phyloP scores from a whole-genome alignment of 2,797 vertebrate species.

The Rhinophrynus dorsalis region DNA sequence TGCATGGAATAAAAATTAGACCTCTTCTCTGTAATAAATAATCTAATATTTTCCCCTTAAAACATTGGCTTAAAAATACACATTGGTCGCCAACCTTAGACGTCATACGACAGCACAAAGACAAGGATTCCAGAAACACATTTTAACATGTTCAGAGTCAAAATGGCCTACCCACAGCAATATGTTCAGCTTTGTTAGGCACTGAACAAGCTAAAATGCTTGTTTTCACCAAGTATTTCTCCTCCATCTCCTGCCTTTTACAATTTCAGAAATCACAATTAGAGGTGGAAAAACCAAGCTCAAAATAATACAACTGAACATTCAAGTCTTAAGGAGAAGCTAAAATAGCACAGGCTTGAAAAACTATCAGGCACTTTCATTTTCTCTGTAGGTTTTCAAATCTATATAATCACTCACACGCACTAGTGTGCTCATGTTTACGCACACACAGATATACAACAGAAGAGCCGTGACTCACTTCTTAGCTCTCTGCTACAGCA shows the following conservation, averaged over 20 bases:
- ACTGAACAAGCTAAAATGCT: constrained; percentile 48
- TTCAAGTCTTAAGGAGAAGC: constrained; percentile 95
- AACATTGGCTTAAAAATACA: constrained; percentile 34
- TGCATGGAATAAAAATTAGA: constrained; percentile 21
- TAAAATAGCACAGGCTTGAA: constrained; percentile 87
- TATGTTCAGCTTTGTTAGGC: constrained; percentile 32
- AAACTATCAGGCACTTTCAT: constrained; percentile 98
- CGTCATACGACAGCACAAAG: constrained; percentile 34
- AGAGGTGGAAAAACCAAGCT: constrained; percentile 85
- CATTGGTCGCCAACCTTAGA: constrained; percentile 59
- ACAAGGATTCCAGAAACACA: background rate
- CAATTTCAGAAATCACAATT: constrained; percentile 63
- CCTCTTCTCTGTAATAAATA: constrained; percentile 34
- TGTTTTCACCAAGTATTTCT: constrained; percentile 55
- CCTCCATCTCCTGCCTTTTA: constrained; percentile 47
- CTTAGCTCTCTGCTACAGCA: constrained; percentile 36
- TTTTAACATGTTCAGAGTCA: constrained; percentile 39
- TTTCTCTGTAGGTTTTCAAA: constrained; percentile 74
- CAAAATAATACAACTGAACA: constrained; percentile 84
- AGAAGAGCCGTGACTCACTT: constrained; percentile 76
- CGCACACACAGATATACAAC: constrained; percentile 29
- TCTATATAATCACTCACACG: constrained; percentile 65
- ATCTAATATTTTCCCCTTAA: constrained; percentile 29
- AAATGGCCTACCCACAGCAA: background rate
- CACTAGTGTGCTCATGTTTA: constrained; percentile 49